These are phyloP conservation scores for Arvicanthis niloticus DNA, from an alignment of 2,113 vertebrate species.

Conservation along the genomic window DNA sequence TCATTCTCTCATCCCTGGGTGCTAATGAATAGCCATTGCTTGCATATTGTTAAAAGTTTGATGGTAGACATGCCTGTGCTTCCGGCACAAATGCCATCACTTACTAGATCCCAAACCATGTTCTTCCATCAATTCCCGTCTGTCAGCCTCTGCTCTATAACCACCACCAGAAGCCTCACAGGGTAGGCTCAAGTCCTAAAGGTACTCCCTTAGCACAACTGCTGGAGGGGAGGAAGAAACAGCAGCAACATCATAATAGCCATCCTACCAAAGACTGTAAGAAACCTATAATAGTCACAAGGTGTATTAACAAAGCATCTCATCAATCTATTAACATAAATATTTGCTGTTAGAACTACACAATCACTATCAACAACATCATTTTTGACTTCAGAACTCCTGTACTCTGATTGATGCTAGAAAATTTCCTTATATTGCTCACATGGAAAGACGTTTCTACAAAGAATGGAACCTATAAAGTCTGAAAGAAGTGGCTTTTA, in stretches of 20 bases:
- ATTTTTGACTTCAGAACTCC: background rate
- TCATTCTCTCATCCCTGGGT: background rate
- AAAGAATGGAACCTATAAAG: background rate
- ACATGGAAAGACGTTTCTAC: background rate
- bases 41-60: background rate
- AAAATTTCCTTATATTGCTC: accelerated
- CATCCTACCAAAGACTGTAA: background rate
- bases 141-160: background rate
- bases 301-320: background rate
- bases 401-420: background rate
- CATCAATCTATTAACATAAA: background rate
- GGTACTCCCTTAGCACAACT: background rate
- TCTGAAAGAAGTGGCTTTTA: background rate
- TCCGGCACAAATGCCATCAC: background rate
- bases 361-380: background rate
- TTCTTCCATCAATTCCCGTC: accelerated
- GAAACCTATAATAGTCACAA: background rate
- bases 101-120: background rate
- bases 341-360: background rate
- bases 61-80: background rate
- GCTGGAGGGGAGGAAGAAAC: background rate
- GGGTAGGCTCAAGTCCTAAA: background rate
- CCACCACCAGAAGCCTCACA: background rate
- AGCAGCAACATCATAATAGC: background rate
- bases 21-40: background rate